Evolutionary conservation across 1,140 invertebrate genomes (phyloP).

Genomic region (Bilobella aurantiaca): DNA sequence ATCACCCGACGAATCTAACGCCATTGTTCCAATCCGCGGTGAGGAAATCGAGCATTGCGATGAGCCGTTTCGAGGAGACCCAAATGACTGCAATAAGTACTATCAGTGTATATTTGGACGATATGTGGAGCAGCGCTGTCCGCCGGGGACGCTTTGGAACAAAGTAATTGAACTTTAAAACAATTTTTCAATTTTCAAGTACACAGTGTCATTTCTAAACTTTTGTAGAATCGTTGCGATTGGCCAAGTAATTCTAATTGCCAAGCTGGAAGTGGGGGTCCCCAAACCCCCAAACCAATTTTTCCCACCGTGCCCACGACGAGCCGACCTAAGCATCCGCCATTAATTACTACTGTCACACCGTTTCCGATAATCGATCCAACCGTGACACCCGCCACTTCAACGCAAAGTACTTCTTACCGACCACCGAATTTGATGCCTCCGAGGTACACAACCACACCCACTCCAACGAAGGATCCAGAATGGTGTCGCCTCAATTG

Average conservation of each 20-base stretch:
- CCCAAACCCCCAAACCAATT: not conserved
- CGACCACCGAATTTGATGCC: not conserved
- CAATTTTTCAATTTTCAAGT: no score
- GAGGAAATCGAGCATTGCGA: constrained; percentile 45
- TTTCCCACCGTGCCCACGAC: constrained; percentile 1
- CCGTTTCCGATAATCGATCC: constrained; percentile 1
- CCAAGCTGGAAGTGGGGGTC: not conserved
- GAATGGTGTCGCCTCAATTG: constrained; percentile 19
- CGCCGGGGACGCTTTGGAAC: constrained; percentile 62
- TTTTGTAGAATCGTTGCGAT: constrained; percentile 56
- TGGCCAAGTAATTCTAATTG: constrained; percentile 51
- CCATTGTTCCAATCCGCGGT: not conserved
- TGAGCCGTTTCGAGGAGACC: constrained; percentile 51
- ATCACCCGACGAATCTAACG: no score
- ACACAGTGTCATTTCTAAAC: no score
- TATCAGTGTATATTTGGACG: constrained; percentile 64
- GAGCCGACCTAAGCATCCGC: no score
- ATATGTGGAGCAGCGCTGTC: constrained; percentile 55
- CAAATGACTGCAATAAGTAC: constrained; percentile 63
- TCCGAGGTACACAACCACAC: constrained; percentile 3
- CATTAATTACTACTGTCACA: constrained; percentile 8
- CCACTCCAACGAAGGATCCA: constrained; percentile 10
- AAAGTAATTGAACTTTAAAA: constrained; percentile 39
- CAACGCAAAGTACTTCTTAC: constrained; percentile 1
- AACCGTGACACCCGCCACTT: constrained; percentile 7